phyloP scores from a whole-genome alignment of 2,113 vertebrate species.

The Hippocampus zosterae region DNA sequence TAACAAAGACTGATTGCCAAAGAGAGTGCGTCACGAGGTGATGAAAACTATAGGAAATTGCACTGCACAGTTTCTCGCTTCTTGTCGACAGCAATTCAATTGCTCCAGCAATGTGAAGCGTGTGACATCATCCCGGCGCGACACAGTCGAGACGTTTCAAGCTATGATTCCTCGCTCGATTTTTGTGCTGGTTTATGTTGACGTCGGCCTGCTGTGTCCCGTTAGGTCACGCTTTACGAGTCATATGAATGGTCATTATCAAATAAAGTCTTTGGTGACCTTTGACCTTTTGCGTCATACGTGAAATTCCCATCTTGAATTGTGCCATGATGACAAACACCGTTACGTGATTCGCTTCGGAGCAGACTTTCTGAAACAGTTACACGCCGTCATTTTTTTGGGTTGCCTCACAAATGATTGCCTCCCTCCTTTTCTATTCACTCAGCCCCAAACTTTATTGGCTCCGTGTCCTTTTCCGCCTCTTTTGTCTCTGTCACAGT shows the following conservation, averaged over 20 bases:
- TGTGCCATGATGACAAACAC: neutral
- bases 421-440: conserved; percentile 5
- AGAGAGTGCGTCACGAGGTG: too few species aligned
- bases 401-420: neutral
- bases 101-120: too few species aligned
- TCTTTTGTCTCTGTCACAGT: conserved; percentile 6
- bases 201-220: neutral
- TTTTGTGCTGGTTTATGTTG: neutral
- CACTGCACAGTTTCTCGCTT: too few species aligned
- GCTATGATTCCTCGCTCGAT: neutral
- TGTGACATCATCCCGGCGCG: too few species aligned
- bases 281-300: neutral
- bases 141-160: too few species aligned
- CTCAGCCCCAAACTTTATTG: conserved; percentile 1
- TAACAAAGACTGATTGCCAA: too few species aligned
- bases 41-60: too few species aligned
- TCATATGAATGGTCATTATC: too few species aligned
- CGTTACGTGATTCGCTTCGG: neutral
- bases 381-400: neutral
- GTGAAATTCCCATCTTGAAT: neutral
- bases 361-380: neutral
- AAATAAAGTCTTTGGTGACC: neutral
- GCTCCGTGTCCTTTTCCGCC: neutral
- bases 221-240: neutral
- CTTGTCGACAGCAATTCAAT: too few species aligned